Percentiles rank a stretch among this genome's conserved stretches.
phyloP scores from a whole-genome alignment of 2,797 vertebrate genomes.

The Smutsia temminckii region DNA sequence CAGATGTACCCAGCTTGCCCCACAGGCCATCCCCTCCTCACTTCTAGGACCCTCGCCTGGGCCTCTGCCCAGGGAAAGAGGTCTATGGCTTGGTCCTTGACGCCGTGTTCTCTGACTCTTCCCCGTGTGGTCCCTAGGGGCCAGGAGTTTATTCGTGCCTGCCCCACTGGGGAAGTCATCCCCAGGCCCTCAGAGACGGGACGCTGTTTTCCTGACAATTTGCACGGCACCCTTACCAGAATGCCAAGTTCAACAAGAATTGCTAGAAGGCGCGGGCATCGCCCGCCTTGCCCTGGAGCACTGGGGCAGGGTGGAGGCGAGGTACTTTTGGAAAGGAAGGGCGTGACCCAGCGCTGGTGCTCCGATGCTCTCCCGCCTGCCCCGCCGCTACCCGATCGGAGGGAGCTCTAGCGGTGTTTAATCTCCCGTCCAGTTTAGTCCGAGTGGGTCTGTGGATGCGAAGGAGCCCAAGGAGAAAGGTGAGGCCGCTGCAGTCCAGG shows the following conservation, averaged over 20 bases:
- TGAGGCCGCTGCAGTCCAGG: not conserved
- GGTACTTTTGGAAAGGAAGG: not conserved
- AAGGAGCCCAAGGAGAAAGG: not conserved
- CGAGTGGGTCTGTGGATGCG: not conserved
- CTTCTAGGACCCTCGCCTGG: not conserved
- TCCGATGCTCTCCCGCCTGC: not conserved
- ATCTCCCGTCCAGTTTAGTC: not conserved
- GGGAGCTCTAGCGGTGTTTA: not conserved
- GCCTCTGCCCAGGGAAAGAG: not conserved
- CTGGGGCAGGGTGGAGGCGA: not conserved
- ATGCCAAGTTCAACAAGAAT: not conserved
- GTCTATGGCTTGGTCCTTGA: no score
- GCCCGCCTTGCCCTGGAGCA: accelerated
- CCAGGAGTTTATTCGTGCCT: not conserved
- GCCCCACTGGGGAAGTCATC: not conserved
- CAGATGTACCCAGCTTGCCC: not conserved
- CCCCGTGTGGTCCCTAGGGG: not conserved
- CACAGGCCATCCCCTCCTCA: not conserved
- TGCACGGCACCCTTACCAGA: constrained; percentile 24
- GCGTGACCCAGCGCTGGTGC: accelerated
- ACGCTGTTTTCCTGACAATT: not conserved
- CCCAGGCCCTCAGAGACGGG: not conserved
- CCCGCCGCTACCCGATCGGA: not conserved
- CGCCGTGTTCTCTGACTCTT: not conserved
- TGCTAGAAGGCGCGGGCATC: accelerated